Conservation (phyloP, 2,888 invertebrate genomes). For the Pyrochroa serraticornis region DNA sequence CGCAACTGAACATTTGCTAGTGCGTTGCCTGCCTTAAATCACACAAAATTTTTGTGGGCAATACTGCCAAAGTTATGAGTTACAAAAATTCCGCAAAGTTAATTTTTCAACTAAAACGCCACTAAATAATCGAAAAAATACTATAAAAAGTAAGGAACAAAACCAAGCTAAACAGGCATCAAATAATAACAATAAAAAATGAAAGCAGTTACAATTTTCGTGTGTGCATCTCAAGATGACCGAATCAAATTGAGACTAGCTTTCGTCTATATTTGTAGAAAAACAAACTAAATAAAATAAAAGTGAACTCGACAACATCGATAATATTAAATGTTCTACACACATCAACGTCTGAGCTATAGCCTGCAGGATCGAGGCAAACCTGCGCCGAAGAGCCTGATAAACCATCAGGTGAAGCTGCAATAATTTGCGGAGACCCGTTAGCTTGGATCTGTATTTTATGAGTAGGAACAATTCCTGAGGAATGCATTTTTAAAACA, state of each 20-base stretch:
- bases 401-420: constrained; percentile 61
- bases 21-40: too few species aligned
- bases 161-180: constrained; percentile 55
- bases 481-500: constrained; percentile 61
- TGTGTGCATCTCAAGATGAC: constrained; percentile 5
- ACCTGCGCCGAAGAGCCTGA: constrained; percentile 68
- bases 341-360: constrained; percentile 80
- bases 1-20: too few species aligned
- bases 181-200: constrained; percentile 42
- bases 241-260: constrained; percentile 18
- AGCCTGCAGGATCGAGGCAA: constrained; percentile 73
- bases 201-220: not conserved
- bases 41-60: constrained; percentile 2
- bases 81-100: too few species aligned
- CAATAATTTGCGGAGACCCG: constrained; percentile 60
- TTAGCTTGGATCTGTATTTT: constrained; percentile 62
- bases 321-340: constrained; percentile 51
- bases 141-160: constrained; percentile 43
- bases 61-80: too few species aligned
- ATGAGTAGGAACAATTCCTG: constrained; percentile 57
- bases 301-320: constrained; percentile 31
- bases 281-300: constrained; percentile 21
- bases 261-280: constrained; percentile 2
- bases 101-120: too few species aligned
- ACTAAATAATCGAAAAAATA: constrained; percentile 17